Conservation (phyloP, 2,797 vertebrate genomes). For the Euphonia xanthogaster region DNA sequence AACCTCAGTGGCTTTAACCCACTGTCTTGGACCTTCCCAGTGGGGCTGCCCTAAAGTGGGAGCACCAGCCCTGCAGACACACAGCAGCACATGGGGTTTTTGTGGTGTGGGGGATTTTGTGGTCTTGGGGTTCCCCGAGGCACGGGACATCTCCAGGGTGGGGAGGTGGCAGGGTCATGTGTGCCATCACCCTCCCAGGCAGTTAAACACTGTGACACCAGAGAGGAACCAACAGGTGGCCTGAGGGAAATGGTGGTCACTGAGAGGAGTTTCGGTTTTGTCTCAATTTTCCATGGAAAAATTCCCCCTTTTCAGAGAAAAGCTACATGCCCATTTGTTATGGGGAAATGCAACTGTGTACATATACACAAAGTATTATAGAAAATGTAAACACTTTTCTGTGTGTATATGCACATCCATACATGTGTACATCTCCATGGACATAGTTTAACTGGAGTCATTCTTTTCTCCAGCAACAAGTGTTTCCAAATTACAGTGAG, state of each 20-base stretch:
- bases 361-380: background rate
- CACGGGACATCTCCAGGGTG: fast-evolving
- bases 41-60: background rate
- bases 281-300: background rate
- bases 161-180: fast-evolving
- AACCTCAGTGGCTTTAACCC: background rate
- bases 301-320: constrained; percentile 4
- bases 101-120: fast-evolving
- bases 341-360: background rate
- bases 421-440: background rate
- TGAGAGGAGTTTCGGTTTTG: background rate
- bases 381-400: background rate
- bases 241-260: background rate
- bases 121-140: background rate
- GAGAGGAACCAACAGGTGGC: background rate
- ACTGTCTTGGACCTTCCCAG: background rate
- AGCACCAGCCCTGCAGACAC: background rate
- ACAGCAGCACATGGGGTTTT: background rate
- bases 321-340: background rate
- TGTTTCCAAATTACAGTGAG: background rate
- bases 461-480: background rate
- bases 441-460: background rate
- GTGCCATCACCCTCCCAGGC: fast-evolving
- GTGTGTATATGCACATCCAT: background rate
- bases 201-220: fast-evolving